phyloP scores from a whole-genome alignment of 2,888 invertebrate species.

The Serripes groenlandicus region DNA sequence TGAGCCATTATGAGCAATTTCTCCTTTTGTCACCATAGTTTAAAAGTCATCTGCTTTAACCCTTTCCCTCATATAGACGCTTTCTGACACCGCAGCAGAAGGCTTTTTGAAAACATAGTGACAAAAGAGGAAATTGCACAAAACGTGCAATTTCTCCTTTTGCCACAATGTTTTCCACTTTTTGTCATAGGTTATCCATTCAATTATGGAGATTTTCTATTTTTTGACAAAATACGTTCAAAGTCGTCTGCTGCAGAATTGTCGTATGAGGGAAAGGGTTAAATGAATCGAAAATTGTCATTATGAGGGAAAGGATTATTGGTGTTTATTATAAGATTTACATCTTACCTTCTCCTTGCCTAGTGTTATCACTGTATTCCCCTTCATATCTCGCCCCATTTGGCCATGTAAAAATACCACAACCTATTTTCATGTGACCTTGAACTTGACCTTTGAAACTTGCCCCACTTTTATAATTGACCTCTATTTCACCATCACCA shows the following conservation, averaged over 20 bases:
- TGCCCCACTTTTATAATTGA: slow-evolving; percentile 82
- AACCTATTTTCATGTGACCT: slow-evolving; percentile 80
- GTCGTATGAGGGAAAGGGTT: not conserved
- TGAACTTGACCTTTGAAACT: slow-evolving; percentile 80
- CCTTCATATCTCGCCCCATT: slow-evolving; percentile 85
- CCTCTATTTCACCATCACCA: slow-evolving; percentile 67
- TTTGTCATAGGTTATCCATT: not conserved
- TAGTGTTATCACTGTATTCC: slow-evolving; percentile 81
- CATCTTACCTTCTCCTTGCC: slow-evolving; percentile 84
- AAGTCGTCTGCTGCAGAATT: not conserved
- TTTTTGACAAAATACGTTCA: not conserved
- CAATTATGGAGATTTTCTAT: not conserved
- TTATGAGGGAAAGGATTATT: not conserved
- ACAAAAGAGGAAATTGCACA: no score
- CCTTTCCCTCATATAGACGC: no score
- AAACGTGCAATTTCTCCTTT: not conserved
- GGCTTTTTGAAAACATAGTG: no score
- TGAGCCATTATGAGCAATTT: no score
- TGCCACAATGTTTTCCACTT: not conserved
- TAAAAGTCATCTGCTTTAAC: no score
- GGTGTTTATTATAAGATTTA: no score
- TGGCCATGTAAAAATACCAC: slow-evolving; percentile 85
- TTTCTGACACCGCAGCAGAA: no score
- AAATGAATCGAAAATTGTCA: not conserved
- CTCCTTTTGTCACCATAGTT: not conserved